These are phyloP conservation scores for Axea sp. DNA, from an alignment of 2,888 invertebrate species.

Conservation along the genomic window DNA sequence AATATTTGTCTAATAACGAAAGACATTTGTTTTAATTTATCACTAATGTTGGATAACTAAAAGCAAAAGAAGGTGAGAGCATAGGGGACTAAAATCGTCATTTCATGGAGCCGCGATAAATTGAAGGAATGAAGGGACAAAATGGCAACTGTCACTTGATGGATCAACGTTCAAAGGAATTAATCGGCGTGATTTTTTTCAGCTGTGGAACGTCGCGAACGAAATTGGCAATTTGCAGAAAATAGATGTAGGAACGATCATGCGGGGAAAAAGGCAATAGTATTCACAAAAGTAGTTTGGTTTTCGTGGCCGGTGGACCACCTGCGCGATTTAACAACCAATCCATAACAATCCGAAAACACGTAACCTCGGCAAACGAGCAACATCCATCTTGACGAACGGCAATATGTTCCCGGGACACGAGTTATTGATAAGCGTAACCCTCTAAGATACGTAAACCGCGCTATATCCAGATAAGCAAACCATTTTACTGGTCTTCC, in stretches of 20 bases:
- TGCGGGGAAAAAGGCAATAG: constrained; percentile 16
- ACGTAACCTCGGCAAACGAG: constrained; percentile 72
- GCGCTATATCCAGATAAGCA: no score
- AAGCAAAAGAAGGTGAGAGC: no score
- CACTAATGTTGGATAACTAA: not conserved
- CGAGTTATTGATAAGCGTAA: constrained; percentile 67
- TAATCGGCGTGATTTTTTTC: constrained; percentile 62
- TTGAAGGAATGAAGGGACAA: constrained; percentile 59
- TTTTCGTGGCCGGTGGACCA: constrained; percentile 36
- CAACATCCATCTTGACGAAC: constrained; percentile 69
- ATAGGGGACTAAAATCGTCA: constrained; percentile 60
- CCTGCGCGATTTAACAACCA: constrained; percentile 67
- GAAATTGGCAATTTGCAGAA: constrained; percentile 62
- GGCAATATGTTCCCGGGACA: constrained; percentile 68
- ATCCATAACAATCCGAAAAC: constrained; percentile 69
- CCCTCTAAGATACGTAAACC: constrained; percentile 60
- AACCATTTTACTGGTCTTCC: constrained; percentile 51
- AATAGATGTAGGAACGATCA: constrained; percentile 53
- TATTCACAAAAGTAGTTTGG: constrained; percentile 30
- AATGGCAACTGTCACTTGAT: constrained; percentile 50
- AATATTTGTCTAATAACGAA: no score
- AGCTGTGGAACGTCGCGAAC: constrained; percentile 42
- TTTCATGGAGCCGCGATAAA: constrained; percentile 65
- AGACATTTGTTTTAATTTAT: not conserved
- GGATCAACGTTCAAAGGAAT: constrained; percentile 63